Conservation (phyloP, 2,888 invertebrate species). For the Dryobotodes eremita region DNA sequence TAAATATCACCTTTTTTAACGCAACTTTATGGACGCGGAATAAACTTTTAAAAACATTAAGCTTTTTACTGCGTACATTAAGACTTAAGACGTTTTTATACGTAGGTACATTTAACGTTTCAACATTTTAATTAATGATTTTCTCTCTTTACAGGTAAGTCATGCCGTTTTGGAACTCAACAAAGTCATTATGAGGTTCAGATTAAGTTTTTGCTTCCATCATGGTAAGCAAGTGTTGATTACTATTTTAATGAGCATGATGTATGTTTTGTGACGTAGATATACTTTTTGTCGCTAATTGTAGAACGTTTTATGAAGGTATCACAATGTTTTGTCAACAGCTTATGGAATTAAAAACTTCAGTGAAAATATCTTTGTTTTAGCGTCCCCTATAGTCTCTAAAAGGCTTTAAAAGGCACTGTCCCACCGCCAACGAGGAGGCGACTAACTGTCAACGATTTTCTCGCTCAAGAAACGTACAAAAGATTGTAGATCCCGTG, state of each 20-base stretch:
- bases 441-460: too few relatives aligned
- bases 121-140: slow-evolving; percentile 72
- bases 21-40: slow-evolving; percentile 42
- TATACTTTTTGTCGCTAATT: not conserved
- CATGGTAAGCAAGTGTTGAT: slow-evolving; percentile 62
- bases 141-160: slow-evolving; percentile 79
- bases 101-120: slow-evolving; percentile 36
- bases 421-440: too few relatives aligned
- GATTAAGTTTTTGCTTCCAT: slow-evolving; percentile 60
- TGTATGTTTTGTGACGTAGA: not conserved
- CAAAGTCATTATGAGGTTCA: slow-evolving; percentile 56
- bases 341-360: not conserved
- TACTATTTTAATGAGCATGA: slow-evolving; percentile 38
- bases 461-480: too few relatives aligned
- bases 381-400: too few relatives aligned
- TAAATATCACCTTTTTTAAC: slow-evolving; percentile 23
- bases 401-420: too few relatives aligned
- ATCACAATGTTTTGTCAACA: not conserved
- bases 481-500: too few relatives aligned
- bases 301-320: not conserved
- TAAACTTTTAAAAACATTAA: slow-evolving; percentile 34
- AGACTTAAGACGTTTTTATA: slow-evolving; percentile 43
- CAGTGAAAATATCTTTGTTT: too few relatives aligned
- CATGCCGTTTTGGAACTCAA: slow-evolving; percentile 55
- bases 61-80: slow-evolving; percentile 18